Evolutionary conservation across 2,888 invertebrate genomes (phyloP), one percentile per base, ranked within the genome.

Genomic region (Mythimna vitellina): DNA sequence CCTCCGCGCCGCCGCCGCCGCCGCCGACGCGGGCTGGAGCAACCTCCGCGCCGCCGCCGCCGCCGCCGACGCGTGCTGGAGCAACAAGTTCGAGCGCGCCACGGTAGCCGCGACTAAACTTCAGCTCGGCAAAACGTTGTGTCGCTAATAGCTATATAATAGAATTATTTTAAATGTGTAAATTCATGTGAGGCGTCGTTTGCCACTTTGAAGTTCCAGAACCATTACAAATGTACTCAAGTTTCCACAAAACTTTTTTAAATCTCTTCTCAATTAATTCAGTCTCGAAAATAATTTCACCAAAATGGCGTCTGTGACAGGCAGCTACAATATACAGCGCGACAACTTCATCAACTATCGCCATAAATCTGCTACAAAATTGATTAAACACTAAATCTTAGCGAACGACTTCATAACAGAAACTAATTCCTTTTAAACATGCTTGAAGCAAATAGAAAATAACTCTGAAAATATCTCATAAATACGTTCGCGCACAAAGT

Each of bases 311-410:
- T 72, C 42, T 32, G n/a, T 29, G 54, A 56, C 64, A 54, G 29
- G 54, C 35, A 32, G 22, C n/a, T 56, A 32, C 65, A 53, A 49
- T 42, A 63, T 25, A 56, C 12, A 64, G 32, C 56, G 25, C 12
- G 42, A 51, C 32, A 35, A 70, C 57, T 69, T 80, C 56, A 61
- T 61, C 65, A 54, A 80, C 49, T 54, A 54, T 46, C 25, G 29
- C 62, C 75, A 66, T 75, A 49, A 22, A 65, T 58, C 69, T 68
- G 32, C 46, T 51, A 54, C n/a, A 54, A 65, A 63, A 76, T 53
- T 70, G 65, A 81, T 76, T 56, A 66, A 61, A 46, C 56, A 57
- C 56, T 60, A 64, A 66, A 70, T 81, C 70, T 80, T 61, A 56
- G 64, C 63, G 35, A 78, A 78, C 42, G n/a, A 29, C 42, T 46